Percentiles rank a stretch among this genome's conserved stretches.
phyloP scores from a whole-genome alignment of 2,113 vertebrate genomes.

The Ameiurus melas region DNA sequence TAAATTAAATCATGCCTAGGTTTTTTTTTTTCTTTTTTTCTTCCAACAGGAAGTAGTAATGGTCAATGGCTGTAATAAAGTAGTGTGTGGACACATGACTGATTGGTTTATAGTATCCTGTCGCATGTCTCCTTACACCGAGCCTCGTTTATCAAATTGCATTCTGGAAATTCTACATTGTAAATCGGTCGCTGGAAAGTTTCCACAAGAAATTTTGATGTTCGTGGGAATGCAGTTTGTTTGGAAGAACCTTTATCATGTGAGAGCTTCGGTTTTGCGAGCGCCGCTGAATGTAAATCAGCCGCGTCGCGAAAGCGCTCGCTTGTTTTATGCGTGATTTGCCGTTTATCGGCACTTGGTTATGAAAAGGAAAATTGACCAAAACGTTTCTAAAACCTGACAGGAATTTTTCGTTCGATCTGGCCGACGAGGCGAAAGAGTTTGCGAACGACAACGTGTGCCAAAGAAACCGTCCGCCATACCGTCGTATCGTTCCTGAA shows the following conservation, averaged over 20 bases:
- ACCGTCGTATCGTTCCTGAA: no score
- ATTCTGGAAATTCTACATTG: background rate
- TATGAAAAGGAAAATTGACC: no score
- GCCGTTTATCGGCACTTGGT: no score
- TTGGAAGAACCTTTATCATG: background rate
- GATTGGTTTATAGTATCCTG: background rate
- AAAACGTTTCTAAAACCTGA: no score
- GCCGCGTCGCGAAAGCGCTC: no score
- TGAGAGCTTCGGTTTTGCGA: background rate
- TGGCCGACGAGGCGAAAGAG: no score
- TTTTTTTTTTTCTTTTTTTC: no score
- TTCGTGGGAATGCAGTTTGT: background rate
- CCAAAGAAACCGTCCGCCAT: no score
- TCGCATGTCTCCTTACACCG: background rate
- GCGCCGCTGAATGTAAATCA: background rate
- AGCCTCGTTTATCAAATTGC: background rate
- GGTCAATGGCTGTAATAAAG: background rate
- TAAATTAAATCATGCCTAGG: no score
- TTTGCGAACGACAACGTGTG: no score
- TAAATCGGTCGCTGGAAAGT: background rate
- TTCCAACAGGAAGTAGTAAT: background rate
- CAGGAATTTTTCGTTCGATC: no score
- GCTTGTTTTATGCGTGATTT: background rate
- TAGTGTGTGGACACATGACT: background rate
- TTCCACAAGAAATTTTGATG: background rate